These are phyloP conservation scores for Amiota minor DNA, from an alignment of 2,888 invertebrate species.

Conservation along the genomic window DNA sequence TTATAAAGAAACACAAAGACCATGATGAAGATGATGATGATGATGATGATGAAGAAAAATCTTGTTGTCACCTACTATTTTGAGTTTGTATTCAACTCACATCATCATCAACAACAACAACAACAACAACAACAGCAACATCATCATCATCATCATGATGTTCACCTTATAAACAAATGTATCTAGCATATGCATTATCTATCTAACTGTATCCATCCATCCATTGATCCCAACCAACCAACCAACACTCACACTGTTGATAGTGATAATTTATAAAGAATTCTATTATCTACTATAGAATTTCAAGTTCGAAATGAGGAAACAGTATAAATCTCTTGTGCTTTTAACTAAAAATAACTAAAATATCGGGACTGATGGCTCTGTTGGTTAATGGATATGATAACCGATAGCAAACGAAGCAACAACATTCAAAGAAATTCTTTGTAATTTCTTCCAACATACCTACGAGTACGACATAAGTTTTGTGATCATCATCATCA, in stretches of 20 bases:
- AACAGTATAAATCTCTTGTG: not conserved
- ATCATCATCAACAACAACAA: no score
- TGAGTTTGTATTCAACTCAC: slow-evolving; percentile 1
- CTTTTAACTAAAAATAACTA: not conserved
- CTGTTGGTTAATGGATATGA: no score
- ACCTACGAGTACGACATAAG: no score
- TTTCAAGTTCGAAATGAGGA: not conserved
- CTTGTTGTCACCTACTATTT: slow-evolving; percentile 18
- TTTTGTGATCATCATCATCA: no score
- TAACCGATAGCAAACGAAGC: no score
- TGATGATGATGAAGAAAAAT: slow-evolving; percentile 1
- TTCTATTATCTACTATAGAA: not conserved
- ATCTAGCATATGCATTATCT: slow-evolving; percentile 7
- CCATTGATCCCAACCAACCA: no score
- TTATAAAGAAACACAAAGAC: slow-evolving; percentile 9
- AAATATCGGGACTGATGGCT: no score
- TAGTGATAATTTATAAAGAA: not conserved
- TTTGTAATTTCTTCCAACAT: no score
- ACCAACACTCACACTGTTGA: slow-evolving; percentile 22
- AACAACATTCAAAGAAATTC: no score
- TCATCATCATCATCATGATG: no score
- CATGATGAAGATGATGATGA: not conserved
- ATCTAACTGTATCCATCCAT: not conserved
- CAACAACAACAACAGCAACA: no score
- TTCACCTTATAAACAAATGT: not conserved